Evolutionary conservation across 2,113 vertebrate genomes (phyloP), one percentile per base, ranked within the genome.

Genomic region (Hylia prasina): DNA sequence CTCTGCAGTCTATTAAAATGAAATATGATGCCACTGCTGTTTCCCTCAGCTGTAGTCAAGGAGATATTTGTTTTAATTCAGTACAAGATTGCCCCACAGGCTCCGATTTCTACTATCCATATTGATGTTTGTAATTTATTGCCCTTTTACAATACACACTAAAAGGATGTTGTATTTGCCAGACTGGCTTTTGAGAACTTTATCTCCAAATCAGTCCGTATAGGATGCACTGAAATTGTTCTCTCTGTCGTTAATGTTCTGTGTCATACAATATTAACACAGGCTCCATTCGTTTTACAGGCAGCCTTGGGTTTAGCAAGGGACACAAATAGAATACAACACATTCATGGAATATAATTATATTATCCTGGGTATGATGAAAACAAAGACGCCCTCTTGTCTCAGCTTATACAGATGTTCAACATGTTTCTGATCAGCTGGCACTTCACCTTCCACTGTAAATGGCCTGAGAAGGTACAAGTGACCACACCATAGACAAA

Each of bases 1-100:
- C 69, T 75, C 85, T 90, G 87, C 81, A 93, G 85, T 95, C 93
- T 97, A 92, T 96, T 94, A 94, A 97, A 93, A 94, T 96, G 96
- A 97, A 96, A 94, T 95, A 92, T 40, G 70, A 88, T 72, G 69
- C 60, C 61, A 54, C 51, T 82, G 75, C 82, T 87, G 37, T 51
- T 89, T 90, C 90, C 94, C 69, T 96, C 44, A 65, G 66, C 86
- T 85, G 61, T 58, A 80, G 69, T 90, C 80, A 94, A 89, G 66
- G 69, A 82, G 85, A 65, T 51, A 91, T 53, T 95, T 90, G 84
- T 75, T 97, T 94, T 96, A 95, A 95, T 96, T 96, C 75, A 54
- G 57, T n/a, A 88, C 78, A 57, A 71, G 63, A 91, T 90, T 93
- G 75, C 72, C 87, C 75, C 85, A 53, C 90, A 89, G 93, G 79